phyloP scores from a whole-genome alignment of 2,888 invertebrate genomes.

The Ecdyonurus torrentis region DNA sequence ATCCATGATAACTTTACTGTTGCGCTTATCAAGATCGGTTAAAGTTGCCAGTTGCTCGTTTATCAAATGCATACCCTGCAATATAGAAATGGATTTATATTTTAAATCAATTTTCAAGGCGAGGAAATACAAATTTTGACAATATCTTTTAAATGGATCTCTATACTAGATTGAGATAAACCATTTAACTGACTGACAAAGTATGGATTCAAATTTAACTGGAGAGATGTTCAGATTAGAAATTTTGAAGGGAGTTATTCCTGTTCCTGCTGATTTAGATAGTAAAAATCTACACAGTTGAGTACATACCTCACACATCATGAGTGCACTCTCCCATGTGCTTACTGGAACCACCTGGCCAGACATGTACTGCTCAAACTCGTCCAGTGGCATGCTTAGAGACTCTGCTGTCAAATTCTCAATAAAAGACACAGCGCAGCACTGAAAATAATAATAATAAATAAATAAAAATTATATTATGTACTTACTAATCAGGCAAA shows the following conservation, averaged over 20 bases:
- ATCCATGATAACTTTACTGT: slow-evolving; percentile 41
- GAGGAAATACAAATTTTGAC: no score
- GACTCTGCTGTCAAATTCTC: slow-evolving; percentile 91
- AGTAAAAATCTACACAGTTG: no score
- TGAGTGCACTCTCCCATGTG: slow-evolving; percentile 62
- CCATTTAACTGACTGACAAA: no score
- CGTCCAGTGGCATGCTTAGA: slow-evolving; percentile 74
- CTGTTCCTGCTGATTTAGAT: no score
- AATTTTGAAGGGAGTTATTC: no score
- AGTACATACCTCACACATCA: slow-evolving; percentile 57
- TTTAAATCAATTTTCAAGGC: no score
- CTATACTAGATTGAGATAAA: no score
- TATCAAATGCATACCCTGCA: slow-evolving; percentile 57
- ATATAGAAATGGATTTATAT: slow-evolving; percentile 20
- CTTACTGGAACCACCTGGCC: slow-evolving; percentile 77
- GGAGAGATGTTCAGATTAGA: no score
- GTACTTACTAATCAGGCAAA: no score
- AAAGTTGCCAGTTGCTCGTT: slow-evolving; percentile 58
- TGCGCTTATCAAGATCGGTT: slow-evolving; percentile 45
- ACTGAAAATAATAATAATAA: slow-evolving; percentile 36
- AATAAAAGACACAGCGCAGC: slow-evolving; percentile 95
- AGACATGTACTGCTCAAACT: slow-evolving; percentile 87
- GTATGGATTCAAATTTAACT: no score
- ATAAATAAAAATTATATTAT: no score
- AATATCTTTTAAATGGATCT: no score